These are phyloP conservation scores for Coptodon rendalli DNA, from an alignment of 2,113 vertebrate genomes.

Conservation along the genomic window DNA sequence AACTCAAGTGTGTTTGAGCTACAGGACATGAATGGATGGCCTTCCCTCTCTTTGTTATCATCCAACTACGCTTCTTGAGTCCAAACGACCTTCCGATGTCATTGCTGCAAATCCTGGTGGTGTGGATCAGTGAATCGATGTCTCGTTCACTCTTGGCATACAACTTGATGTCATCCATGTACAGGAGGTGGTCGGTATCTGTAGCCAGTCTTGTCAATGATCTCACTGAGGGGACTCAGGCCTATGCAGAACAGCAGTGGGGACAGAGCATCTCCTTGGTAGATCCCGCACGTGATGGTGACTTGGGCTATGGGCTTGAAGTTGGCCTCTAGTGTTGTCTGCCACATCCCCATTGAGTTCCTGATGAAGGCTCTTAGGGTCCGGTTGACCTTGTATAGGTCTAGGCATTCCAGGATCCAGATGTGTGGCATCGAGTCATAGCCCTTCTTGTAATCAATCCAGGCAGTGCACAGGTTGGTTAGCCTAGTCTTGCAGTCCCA, in stretches of 20 bases:
- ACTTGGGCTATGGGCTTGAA: too few species aligned
- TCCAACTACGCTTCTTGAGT: accelerated
- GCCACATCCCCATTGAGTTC: too few species aligned
- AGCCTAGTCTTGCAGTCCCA: too few species aligned
- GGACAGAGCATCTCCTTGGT: too few species aligned
- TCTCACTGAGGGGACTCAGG: neutral
- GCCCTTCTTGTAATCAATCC: too few species aligned
- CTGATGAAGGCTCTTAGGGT: too few species aligned
- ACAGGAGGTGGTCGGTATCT: neutral
- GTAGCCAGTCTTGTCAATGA: accelerated
- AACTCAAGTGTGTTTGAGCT: neutral
- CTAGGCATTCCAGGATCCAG: too few species aligned
- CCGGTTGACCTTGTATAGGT: too few species aligned
- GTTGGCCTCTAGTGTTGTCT: too few species aligned
- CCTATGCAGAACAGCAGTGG: neutral
- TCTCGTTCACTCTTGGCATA: neutral
- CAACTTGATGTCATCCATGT: neutral
- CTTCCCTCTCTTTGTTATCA: neutral
- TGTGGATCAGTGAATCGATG: neutral
- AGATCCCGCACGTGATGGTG: too few species aligned
- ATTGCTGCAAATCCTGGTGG: neutral
- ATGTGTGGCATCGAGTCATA: too few species aligned
- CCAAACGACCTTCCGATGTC: accelerated
- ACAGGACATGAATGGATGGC: neutral
- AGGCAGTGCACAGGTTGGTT: too few species aligned